Evolutionary conservation across 2,797 vertebrate genomes (phyloP), one percentile per base, ranked within the genome.

Genomic region (Eupleurogrammus muticus): DNA sequence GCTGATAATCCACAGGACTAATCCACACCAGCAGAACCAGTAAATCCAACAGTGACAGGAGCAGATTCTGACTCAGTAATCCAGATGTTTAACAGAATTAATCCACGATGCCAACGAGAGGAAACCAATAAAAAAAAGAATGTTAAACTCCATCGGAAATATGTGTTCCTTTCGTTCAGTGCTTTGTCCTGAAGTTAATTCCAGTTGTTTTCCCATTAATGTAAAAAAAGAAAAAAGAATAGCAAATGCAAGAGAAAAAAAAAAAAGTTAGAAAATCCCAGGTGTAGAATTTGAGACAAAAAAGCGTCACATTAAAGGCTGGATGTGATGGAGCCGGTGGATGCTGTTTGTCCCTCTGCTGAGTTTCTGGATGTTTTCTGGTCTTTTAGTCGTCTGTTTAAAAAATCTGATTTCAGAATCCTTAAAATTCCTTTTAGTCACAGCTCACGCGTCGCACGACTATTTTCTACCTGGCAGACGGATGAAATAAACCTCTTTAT

Each of bases 21-120:
- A 36, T 75, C 56, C 77, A 62, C 19, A 23, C n/a, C 0, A 4
- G 19, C 40, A 55, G 48, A 57, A 51, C 5, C 17, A 56, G 24
- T 16, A 35, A 40, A 52, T 53, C 54, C 66, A 35, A 48, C 40
- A 70, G 51, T 32, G 49, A 21, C 44, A 14, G 49, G 14, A 34
- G 2, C 0, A 28, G 48, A 56, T 54, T 54, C 68, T 28, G 0
- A 13, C 11, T 21, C 21, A 20, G 9, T 55, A 52, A 9, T 73
- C 73, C 64, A 73, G 0, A 49, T 4, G 20, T 34, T 16, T 9
- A 11, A 5, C 9, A 19, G 7, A 19, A 35, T n/a, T 48, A 75
- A 59, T 66, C 42, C 73, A 35, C 1, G 2, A 58, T 9, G 16
- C 0, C 1, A 21, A 19, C 5, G 23, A 47, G 11, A 32, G 2